Base-by-base conservation (phyloP, 2,113 vertebrate species). In the Salvator merianae region DNA sequence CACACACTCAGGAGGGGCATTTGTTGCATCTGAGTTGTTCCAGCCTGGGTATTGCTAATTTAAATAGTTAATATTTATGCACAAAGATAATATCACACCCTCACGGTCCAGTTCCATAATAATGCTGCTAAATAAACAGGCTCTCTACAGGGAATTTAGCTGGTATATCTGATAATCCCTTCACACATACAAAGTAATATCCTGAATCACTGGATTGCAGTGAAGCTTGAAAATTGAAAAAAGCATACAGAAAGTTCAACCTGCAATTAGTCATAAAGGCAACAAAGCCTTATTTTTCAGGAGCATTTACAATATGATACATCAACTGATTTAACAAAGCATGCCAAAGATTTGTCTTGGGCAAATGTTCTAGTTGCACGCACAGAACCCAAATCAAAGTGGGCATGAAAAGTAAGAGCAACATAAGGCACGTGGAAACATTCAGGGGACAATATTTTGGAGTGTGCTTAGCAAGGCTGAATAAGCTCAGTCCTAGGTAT, bases 231-330 rank as follows among this genome's bases (percentile, higher is more conserved):
- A 93, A 93, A 82, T 28, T 81, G 91, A 91, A 91, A 63, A 88
- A 88, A 79, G 66, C 68, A 86, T 65, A 84, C 0, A 0, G 83
- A 83, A 93, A 92, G 84, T 92, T 93, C 88, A 91, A 89, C 88
- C 91, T 85, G 72, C 89, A 93, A 93, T 90, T 94, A 91, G 86
- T 70, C 84, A 76, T 90, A 92, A 93, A 91, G 89, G 69, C 72
- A 93, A 84, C 65, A 55, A 26, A 81, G 86, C 53, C 79, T 85
- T 66, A 34, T n/a, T 81, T 92, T 92, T 91, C 79, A 84, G 89
- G 59, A 92, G 75, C 85, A 79, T 89, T 92, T 88, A 66, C 71
- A 85, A 85, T 77, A 86, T 16, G 77, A 86, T 70, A 55, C 63
- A 72, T 91, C 70, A 90, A 72, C 68, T 78, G 79, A 91, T 88